Evolutionary conservation across 1,140 invertebrate species (phyloP).

Genomic region (Brachionus paranguensis): DNA sequence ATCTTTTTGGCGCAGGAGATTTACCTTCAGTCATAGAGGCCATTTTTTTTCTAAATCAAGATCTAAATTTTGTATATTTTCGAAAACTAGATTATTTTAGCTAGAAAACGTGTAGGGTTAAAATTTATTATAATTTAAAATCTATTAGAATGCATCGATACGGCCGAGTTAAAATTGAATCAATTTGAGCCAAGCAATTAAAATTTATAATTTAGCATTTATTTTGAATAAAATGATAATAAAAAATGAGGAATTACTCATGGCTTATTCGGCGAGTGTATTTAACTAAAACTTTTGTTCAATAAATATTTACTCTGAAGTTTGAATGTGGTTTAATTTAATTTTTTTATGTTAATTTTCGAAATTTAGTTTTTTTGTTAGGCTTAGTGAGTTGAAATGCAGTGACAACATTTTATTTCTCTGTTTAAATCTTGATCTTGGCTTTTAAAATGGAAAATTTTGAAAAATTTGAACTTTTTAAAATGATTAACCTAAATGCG

Average conservation of each 20-base stretch:
- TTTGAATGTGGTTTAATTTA: not conserved
- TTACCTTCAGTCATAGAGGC: not conserved
- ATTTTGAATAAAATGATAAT: not conserved
- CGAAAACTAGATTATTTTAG: not conserved
- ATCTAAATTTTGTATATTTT: not conserved
- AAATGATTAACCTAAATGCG: not conserved
- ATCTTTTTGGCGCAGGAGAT: not conserved
- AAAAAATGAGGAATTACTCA: not conserved
- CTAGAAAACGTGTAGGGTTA: not conserved
- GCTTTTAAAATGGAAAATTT: not conserved
- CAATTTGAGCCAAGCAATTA: not conserved
- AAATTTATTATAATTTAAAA: not conserved
- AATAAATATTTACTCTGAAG: not conserved
- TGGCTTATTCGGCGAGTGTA: not conserved
- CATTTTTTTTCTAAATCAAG: not conserved
- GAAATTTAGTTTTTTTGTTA: not conserved
- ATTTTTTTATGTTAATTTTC: not conserved
- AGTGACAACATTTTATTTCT: not conserved
- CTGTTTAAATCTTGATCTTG: not conserved
- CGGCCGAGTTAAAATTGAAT: not conserved
- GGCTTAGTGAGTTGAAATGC: not conserved
- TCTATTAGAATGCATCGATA: not conserved
- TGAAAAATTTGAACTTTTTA: not conserved
- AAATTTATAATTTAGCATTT: slow-evolving; percentile 3
- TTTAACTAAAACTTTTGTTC: not conserved